Percentiles rank a stretch among this genome's conserved stretches.
These are phyloP conservation scores for Drosophila athabasca DNA, from an alignment of 1,140 invertebrate species.

Conservation along the genomic window DNA sequence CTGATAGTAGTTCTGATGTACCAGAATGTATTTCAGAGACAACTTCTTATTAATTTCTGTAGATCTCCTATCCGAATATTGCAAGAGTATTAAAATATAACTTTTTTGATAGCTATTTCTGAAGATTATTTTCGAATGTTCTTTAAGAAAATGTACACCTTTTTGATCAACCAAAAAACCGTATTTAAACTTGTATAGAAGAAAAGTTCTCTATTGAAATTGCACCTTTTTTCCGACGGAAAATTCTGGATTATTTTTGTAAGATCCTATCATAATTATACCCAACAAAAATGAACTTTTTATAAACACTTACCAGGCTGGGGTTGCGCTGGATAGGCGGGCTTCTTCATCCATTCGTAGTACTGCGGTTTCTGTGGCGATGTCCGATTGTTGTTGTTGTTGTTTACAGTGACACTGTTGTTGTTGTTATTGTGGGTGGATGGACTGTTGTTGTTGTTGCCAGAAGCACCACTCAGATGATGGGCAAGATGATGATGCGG, in stretches of 20 bases:
- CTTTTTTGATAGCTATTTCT: no score
- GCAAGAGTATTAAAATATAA: no score
- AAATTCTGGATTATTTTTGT: not conserved
- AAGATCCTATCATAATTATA: not conserved
- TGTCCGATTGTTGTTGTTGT: conserved; percentile 82
- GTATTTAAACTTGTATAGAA: no score
- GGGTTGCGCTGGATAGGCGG: conserved; percentile 91
- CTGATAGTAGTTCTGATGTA: no score
- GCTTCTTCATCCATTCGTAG: conserved; percentile 96
- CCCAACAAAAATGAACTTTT: not conserved
- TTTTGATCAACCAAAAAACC: no score
- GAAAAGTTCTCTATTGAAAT: no score
- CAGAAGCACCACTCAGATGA: conserved; percentile 63
- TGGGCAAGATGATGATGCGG: conserved; percentile 76
- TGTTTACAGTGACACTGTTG: conserved; percentile 64
- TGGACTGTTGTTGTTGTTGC: conserved; percentile 70
- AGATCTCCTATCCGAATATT: no score
- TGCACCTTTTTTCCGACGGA: no score
- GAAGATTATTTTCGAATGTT: no score
- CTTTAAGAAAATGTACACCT: no score
- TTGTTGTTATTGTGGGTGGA: conserved; percentile 77
- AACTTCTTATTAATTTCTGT: no score
- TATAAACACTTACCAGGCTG: conserved; percentile 90
- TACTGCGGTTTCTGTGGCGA: conserved; percentile 90
- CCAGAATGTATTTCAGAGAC: no score